Percentiles rank a stretch among this genome's conserved stretches.
Conservation (phyloP, 1,140 invertebrate genomes). For the Conus betulinus region DNA sequence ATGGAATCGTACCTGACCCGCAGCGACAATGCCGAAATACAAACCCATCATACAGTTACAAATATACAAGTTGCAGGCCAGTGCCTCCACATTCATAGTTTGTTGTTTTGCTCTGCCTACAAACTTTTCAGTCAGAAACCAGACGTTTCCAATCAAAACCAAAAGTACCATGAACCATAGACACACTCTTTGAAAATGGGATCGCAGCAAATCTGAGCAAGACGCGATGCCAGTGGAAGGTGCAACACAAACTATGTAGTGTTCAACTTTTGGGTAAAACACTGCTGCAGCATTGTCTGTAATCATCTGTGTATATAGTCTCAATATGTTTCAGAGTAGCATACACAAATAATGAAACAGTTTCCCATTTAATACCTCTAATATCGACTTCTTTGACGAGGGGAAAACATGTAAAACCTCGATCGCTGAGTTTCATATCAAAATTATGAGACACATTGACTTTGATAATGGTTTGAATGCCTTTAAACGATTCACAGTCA, state of each 20-base stretch:
- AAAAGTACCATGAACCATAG: constrained; percentile 48
- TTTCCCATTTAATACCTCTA: constrained; percentile 10
- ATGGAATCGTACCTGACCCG: constrained; percentile 48
- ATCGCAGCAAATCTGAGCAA: constrained; percentile 33
- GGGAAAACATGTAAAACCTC: background rate
- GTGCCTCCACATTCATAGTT: constrained; percentile 40
- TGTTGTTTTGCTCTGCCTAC: constrained; percentile 12
- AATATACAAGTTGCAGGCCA: constrained; percentile 54
- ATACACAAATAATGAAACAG: background rate
- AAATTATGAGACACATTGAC: background rate
- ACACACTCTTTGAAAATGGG: constrained; percentile 26
- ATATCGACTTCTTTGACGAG: constrained; percentile 6
- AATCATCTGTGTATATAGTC: background rate
- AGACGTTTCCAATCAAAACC: constrained; percentile 47
- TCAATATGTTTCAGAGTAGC: background rate
- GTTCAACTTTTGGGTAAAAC: constrained; percentile 46
- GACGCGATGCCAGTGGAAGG: background rate
- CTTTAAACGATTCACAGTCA: background rate
- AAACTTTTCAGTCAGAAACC: constrained; percentile 39
- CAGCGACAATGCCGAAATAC: constrained; percentile 59
- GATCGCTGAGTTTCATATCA: background rate
- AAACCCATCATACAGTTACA: constrained; percentile 65
- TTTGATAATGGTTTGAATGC: background rate
- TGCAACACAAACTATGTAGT: constrained; percentile 54
- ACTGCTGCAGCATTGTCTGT: constrained; percentile 4